A percentile compares a stretch with the other conserved stretches of the same genome.
Evolutionary conservation across 2,797 vertebrate species (phyloP).

Genomic region (Rhabdomys pumilio): DNA sequence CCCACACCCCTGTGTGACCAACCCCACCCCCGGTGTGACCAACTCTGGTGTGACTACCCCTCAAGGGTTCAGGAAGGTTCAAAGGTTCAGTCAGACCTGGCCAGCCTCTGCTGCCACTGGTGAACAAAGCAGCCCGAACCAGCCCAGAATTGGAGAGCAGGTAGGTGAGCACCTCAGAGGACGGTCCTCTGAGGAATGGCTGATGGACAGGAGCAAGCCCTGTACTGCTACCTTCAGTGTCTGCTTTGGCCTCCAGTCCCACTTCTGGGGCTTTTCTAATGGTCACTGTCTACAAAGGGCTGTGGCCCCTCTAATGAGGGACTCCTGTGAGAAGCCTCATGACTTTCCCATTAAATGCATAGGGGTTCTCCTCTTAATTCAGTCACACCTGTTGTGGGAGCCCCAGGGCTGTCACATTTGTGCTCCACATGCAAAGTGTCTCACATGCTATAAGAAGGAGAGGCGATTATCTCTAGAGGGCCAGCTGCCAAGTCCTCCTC

Average conservation of each 20-base stretch:
- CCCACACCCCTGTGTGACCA: too few species aligned
- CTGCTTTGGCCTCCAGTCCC: background rate
- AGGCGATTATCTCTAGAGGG: background rate
- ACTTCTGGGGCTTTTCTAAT: background rate
- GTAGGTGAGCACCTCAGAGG: background rate
- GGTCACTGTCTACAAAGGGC: background rate
- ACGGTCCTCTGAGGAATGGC: background rate
- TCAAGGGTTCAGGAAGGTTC: background rate
- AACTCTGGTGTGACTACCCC: too few species aligned
- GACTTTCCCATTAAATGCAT: background rate
- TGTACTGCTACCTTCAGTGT: rapidly evolving
- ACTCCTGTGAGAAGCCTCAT: background rate
- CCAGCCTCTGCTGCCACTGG: too few species aligned
- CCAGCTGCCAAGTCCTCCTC: background rate
- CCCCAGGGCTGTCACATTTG: background rate
- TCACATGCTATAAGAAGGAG: background rate
- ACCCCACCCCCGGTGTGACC: too few species aligned
- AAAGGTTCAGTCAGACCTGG: background rate
- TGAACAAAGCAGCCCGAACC: background rate
- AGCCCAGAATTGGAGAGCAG: background rate
- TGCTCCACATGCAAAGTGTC: background rate
- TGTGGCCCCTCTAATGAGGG: background rate
- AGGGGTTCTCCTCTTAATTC: rapidly evolving
- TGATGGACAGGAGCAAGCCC: background rate
- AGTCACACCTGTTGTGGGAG: constrained; percentile 1